Percentiles rank a stretch among this genome's conserved stretches.
phyloP scores from a whole-genome alignment of 2,113 vertebrate genomes.

The Neoarius graeffei region DNA sequence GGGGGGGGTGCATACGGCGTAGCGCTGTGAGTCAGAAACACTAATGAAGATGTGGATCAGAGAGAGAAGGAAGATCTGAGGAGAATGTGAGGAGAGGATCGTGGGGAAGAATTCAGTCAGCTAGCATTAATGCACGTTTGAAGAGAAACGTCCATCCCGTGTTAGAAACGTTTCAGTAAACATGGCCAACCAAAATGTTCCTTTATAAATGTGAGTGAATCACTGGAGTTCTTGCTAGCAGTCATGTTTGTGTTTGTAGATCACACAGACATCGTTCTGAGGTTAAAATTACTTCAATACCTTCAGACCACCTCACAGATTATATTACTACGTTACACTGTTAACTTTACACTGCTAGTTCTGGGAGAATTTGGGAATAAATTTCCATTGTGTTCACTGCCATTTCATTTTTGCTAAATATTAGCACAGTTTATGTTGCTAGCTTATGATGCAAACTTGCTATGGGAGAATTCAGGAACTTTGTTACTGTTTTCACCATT shows the following conservation, averaged over 20 bases:
- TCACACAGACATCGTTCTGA: background rate
- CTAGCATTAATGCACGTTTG: background rate
- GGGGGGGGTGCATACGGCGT: background rate
- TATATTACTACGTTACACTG: background rate
- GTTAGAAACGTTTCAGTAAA: background rate
- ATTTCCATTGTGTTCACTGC: background rate
- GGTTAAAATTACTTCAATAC: background rate
- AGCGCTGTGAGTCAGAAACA: conserved; percentile 1
- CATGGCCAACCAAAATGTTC: background rate
- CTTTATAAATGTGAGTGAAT: background rate
- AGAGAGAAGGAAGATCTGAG: background rate
- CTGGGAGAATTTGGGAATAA: background rate
- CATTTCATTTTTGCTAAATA: background rate
- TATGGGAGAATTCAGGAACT: background rate
- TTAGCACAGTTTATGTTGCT: background rate
- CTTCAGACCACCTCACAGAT: background rate
- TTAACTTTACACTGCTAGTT: background rate
- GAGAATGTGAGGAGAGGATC: conserved; percentile 5
- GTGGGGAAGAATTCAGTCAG: background rate
- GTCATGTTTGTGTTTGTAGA: background rate
- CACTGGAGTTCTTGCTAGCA: background rate
- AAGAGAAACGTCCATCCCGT: background rate
- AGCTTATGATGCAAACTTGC: background rate
- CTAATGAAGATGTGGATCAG: conserved; percentile 20
- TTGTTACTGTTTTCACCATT: background rate